Conservation (phyloP, 2,797 vertebrate genomes). For the Melanotaenia maccullochi region DNA sequence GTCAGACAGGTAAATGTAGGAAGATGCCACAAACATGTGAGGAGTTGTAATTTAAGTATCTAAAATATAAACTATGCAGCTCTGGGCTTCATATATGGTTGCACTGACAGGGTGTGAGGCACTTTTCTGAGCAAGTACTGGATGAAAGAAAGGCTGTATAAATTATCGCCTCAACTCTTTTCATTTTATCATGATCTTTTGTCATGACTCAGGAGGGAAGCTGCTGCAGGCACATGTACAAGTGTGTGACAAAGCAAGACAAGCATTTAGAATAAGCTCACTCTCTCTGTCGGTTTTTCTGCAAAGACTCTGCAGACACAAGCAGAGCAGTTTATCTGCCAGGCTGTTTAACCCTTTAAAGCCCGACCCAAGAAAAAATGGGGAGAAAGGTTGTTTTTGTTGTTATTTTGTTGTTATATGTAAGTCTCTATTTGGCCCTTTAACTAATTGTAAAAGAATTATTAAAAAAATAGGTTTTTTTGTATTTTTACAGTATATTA, state of each 20-base stretch:
- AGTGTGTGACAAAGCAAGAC: conserved; percentile 36
- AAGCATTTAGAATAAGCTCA: conserved; percentile 22
- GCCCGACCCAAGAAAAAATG: no score
- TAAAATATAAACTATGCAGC: neutral
- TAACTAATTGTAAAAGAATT: no score
- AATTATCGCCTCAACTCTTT: conserved; percentile 9
- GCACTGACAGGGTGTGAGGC: conserved; percentile 27
- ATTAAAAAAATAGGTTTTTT: no score
- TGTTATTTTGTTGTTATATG: no score
- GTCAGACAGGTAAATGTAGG: neutral
- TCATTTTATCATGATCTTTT: conserved; percentile 10
- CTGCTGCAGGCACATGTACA: conserved; percentile 38
- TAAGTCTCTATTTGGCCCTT: no score
- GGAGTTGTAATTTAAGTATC: conserved; percentile 10
- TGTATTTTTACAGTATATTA: no score
- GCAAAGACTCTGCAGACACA: conserved; percentile 28
- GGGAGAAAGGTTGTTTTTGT: no score
- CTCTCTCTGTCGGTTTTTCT: conserved; percentile 15
- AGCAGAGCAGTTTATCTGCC: conserved; percentile 56
- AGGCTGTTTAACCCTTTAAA: conserved; percentile 39
- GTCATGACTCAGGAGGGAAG: conserved; percentile 10
- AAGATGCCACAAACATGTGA: conserved; percentile 29
- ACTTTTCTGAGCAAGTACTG: conserved; percentile 1
- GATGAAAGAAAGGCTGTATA: conserved; percentile 19
- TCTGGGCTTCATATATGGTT: neutral